Conservation (phyloP, 30 jellyfish, hydroid and myxozoan species). For the Aurelia aurita complex sp. Pacific region DNA sequence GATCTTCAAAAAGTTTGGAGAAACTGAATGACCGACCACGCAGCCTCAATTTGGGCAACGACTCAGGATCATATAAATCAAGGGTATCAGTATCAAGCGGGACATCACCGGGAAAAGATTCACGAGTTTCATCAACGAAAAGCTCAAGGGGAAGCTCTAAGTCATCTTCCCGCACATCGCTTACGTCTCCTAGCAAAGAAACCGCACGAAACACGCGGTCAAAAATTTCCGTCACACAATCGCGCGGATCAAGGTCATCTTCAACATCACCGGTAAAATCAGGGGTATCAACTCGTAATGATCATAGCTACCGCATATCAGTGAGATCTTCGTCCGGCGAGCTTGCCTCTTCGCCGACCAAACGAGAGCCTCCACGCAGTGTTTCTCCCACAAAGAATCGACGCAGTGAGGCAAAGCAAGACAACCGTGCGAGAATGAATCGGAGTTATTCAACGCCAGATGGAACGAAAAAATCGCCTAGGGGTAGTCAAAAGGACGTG, state of each 20-base stretch:
- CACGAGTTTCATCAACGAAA: conserved; percentile 39
- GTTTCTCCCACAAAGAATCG: conserved; percentile 14
- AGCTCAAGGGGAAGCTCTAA: conserved; percentile 20
- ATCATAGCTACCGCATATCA: conserved; percentile 20
- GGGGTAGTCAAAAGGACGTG: conserved; percentile 13
- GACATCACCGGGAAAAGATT: background rate
- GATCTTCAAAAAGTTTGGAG: conserved; percentile 48
- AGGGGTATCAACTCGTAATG: background rate
- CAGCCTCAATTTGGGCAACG: conserved; percentile 24
- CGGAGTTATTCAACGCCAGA: conserved; percentile 60
- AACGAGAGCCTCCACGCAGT: conserved; percentile 6
- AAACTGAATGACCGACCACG: conserved; percentile 29
- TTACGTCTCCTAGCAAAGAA: conserved; percentile 50
- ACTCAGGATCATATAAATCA: conserved; percentile 9
- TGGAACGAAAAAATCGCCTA: conserved; percentile 3
- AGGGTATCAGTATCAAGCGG: conserved; percentile 26
- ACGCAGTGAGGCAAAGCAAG: background rate
- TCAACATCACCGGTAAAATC: conserved; percentile 24
- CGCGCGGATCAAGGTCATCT: conserved; percentile 42
- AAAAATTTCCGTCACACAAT: conserved; percentile 18
- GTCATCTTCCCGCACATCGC: conserved; percentile 39
- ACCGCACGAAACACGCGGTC: conserved; percentile 20
- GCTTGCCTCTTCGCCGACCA: conserved; percentile 13
- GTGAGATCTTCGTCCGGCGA: conserved; percentile 25
- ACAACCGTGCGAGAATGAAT: conserved; percentile 4